These are phyloP conservation scores for Apostichopus leukothele DNA, from an alignment of 53 echinoderm and acorn worm genomes.

Conservation along the genomic window DNA sequence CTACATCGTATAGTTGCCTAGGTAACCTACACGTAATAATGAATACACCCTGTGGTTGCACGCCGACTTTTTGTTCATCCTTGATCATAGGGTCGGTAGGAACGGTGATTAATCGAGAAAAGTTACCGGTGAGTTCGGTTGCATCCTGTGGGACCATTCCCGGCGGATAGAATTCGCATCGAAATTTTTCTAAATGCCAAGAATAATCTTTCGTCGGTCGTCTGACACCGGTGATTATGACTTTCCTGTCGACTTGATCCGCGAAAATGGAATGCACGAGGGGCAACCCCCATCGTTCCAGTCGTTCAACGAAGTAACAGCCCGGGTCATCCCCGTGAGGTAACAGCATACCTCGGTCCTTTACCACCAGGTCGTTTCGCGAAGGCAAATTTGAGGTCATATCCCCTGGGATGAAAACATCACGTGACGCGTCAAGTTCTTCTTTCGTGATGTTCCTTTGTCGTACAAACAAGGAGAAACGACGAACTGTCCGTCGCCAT, in stretches of 20 bases:
- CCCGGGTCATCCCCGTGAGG: conserved; percentile 35
- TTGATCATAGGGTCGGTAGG: conserved; percentile 63
- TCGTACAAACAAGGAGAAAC: conserved; percentile 2
- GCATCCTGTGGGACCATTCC: not conserved
- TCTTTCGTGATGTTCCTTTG: not conserved
- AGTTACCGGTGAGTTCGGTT: not conserved
- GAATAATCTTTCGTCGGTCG: conserved; percentile 51
- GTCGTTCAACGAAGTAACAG: conserved; percentile 55
- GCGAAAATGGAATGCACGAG: conserved; percentile 67
- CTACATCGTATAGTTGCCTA: conserved; percentile 12
- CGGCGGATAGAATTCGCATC: conserved; percentile 55
- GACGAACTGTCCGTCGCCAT: conserved; percentile 16
- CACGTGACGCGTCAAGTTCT: not conserved
- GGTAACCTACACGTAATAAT: conserved; percentile 69
- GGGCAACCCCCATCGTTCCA: conserved; percentile 57
- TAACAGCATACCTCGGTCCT: not conserved
- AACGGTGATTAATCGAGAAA: conserved; percentile 9
- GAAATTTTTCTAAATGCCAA: conserved; percentile 58
- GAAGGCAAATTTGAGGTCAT: not conserved
- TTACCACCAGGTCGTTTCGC: not conserved
- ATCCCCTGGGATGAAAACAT: not conserved
- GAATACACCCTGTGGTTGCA: conserved; percentile 57
- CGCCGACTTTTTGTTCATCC: conserved; percentile 63
- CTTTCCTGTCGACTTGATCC: conserved; percentile 47
- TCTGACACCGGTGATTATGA: conserved; percentile 55